Base-by-base conservation (phyloP, 2,888 invertebrate genomes). In the Didymodactylos carnosus region DNA sequence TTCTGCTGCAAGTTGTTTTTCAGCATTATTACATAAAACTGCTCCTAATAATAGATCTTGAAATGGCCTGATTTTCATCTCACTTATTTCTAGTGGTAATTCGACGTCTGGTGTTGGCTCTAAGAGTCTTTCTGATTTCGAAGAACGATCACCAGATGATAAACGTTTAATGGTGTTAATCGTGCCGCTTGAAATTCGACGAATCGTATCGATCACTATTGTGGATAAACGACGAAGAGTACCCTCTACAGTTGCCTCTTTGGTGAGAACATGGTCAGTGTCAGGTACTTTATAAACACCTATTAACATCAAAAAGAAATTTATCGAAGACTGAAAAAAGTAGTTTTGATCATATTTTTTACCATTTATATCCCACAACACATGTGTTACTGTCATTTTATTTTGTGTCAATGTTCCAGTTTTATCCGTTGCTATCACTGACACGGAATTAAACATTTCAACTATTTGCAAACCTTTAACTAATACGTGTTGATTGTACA, bases 341-440 rank as follows among this genome's bases (percentile, higher is more conserved):
- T n/a, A n/a, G n/a, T n/a, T n/a, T n/a, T n/a, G n/a, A n/a, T n/a
- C n/a, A n/a, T n/a, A n/a, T n/a, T n/a, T n/a, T n/a, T n/a, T n/a
- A n/a, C n/a, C 46, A 46, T 46, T n/a, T 6, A 46, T 19, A 46
- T 46, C 46, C 46, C 46, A 46, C 6, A 46, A 76, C 3, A 76
- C 41, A 53, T 76, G 75, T 39, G 76, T 62, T 14, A 70, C 70
- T 23, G 39, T 39, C 70, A 70, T 70, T 40, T 40, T 70, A 40
- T 70, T 70, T 40, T 70, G 70, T 23, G 70, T 70, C 14, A 70
- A 40, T 19, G 70, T 70, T 13, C 70, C 70, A 19, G 72, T 72
- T 62, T 72, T 72, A 49, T 72, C 72, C 13, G 72, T 53, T 10
- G 72, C 72, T 29, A 72, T 72, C 2, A 72, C 29, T 41, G 53